Percentiles rank a stretch among this genome's conserved stretches.
Conservation (phyloP, 2,113 vertebrate genomes). For the Sorex araneus region DNA sequence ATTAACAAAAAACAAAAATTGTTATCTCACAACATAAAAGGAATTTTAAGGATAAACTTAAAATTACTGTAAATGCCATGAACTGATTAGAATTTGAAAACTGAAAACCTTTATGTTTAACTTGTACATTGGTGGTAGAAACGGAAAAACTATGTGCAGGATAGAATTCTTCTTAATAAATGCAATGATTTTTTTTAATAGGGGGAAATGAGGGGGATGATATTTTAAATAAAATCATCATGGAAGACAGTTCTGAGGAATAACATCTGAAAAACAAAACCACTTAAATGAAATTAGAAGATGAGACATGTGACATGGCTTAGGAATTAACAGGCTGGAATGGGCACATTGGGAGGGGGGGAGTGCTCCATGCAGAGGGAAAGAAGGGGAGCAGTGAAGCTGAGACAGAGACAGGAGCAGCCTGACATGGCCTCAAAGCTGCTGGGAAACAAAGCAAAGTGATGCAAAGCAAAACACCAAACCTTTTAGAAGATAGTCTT, state of each 20-base stretch:
- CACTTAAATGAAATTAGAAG: not conserved
- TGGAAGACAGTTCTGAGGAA: not conserved
- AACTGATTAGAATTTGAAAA: too few relatives aligned
- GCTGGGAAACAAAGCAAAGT: not conserved
- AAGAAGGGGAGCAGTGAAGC: not conserved
- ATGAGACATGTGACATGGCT: not conserved
- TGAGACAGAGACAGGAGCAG: not conserved
- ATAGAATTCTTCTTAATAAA: not conserved
- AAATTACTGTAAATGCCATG: too few relatives aligned
- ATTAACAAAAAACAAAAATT: too few relatives aligned
- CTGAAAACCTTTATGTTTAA: too few relatives aligned
- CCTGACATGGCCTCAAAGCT: not conserved
- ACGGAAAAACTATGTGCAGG: not conserved
- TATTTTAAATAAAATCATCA: constrained; percentile 39
- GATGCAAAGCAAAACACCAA: too few relatives aligned
- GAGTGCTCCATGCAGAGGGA: not conserved
- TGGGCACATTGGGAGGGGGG: constrained; percentile 63
- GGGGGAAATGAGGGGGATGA: not conserved
- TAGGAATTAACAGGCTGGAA: constrained; percentile 78
- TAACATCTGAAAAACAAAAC: not conserved
- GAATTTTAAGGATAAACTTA: too few relatives aligned
- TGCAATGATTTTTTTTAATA: not conserved
- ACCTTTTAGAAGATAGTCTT: not conserved
- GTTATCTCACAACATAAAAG: too few relatives aligned
- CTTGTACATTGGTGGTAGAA: too few relatives aligned